Base-by-base conservation (phyloP, 2,113 vertebrate species). In the Melanerpes aurifrons region DNA sequence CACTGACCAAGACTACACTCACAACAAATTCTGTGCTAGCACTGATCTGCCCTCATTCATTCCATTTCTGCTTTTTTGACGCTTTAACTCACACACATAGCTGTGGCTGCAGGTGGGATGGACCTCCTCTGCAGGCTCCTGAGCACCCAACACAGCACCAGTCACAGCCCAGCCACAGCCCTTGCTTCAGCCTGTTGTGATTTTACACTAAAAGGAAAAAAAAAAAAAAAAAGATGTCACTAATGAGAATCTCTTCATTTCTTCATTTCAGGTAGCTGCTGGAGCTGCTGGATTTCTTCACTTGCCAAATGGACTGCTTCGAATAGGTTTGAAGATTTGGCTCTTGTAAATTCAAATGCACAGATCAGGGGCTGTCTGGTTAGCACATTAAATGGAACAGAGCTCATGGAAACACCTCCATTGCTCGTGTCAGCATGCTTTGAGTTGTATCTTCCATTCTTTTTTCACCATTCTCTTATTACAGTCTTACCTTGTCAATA, bases 321-420 rank as follows among this genome's bases (percentile, higher is more conserved):
- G 94, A 94, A 76, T 97, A 97, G 97, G 97, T 98, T 97, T 98
- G 98, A 98, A 97, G 97, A 97, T 93, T 93, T 95, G 82, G 93
- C 96, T 96, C 86, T 95, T 96, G 87, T 96, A 75, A 95, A 92
- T 90, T 92, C 35, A 96, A 92, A 94, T 95, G 89, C 96, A 96
- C 71, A 98, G 95, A 96, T 96, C 91, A 89, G 22, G 82, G 96
- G 48, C 92, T 87, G 79, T 96, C 95, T 93, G 94, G 73, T 95
- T 92, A 96, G 92, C 93, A 82, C 61, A 70, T 80, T 69, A 73
- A 87, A 19, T 86, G 76, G 92, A 93, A 95, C 94, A 94, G 95
- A 93, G 83, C 91, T 92, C 95, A 96, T 95, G 87, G 97, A 97
- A 96, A 85, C 56, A 78, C 73, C 78, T 83, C 81, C 93, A 89